Evolutionary conservation across 2,113 vertebrate species (phyloP), one percentile per base, ranked within the genome.

Genomic region (Tetrax tetrax): DNA sequence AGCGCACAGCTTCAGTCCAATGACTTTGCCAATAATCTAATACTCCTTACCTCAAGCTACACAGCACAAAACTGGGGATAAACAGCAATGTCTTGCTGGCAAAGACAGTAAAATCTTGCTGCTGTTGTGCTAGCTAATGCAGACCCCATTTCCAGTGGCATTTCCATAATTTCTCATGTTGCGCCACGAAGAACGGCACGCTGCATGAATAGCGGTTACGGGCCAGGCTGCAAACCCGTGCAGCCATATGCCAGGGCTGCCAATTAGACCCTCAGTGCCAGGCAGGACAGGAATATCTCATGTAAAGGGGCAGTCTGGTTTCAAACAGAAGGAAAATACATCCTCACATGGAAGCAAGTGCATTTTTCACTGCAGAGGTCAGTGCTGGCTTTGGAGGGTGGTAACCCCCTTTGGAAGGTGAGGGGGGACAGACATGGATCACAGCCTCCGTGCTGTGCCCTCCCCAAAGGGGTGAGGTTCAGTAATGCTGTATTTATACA

Each of bases 171-270:
- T 78, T 68, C 60, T 77, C 3, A 0, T 4, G 22, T 7, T 63
- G 60, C 78, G 45, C 53, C 53, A 53, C 60, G 33, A 83, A 72
- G 56, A 84, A 19, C 53, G 56, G 2, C 1, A 18, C 23, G 31
- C 38, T 71, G 37, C 27, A 43, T 43, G 43, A 84, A 64, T 5
- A 7, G 37, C 11, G 50, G 45, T 31, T n/a, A 25, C 0, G 1
- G 37, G 35, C 28, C 60, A 78, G 57, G 37, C 60, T 93, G 43
- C 63, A 43, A 10, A 77, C 17, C 27, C 5, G 7, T 11, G 10
- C 13, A 5, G 10, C 1, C 1, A 14, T 21, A 33, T 2, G 2
- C 13, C 18, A 25, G 25, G 24, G 38, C 45, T 85, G 48, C 8
- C 5, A 1, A 7, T 29, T 7, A 77, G 21, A 66, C 51, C 33